These are phyloP conservation scores for Lepus americanus DNA, from an alignment of 2,113 vertebrate genomes.

Conservation along the genomic window DNA sequence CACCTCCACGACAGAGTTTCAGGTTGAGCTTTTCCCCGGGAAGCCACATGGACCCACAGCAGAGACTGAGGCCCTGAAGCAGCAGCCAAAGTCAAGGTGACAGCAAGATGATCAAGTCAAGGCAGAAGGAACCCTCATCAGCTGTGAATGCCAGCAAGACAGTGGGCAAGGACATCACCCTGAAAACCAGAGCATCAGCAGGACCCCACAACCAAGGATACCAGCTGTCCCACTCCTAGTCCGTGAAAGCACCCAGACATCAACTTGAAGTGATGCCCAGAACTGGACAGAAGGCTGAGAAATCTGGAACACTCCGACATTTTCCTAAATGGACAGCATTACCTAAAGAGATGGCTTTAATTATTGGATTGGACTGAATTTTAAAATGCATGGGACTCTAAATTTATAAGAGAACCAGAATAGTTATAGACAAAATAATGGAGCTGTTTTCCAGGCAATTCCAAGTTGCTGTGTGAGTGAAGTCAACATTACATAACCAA, in stretches of 20 bases:
- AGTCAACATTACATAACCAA: conserved; percentile 59
- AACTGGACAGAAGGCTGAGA: conserved; percentile 48
- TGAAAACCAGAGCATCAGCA: background rate
- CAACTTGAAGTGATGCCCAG: background rate
- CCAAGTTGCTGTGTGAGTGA: conserved; percentile 34
- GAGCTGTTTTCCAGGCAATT: conserved; percentile 55
- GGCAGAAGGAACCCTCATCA: background rate
- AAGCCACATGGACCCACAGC: background rate
- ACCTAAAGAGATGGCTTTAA: conserved; percentile 58
- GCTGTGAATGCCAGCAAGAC: background rate
- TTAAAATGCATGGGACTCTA: conserved; percentile 62
- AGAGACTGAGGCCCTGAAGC: background rate
- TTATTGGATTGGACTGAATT: conserved; percentile 58
- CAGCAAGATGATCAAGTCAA: background rate
- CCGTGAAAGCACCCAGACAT: background rate
- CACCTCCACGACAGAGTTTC: background rate
- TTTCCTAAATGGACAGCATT: conserved; percentile 64
- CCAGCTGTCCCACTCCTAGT: background rate
- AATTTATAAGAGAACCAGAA: conserved; percentile 63
- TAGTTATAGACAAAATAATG: conserved; percentile 72
- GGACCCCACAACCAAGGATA: background rate
- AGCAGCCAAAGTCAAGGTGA: background rate
- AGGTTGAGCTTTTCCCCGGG: background rate
- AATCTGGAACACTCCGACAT: conserved; percentile 34
- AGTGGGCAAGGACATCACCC: background rate